A percentile compares a stretch with the other conserved stretches of the same genome.
These are phyloP conservation scores for Luperina testacea DNA, from an alignment of 2,888 invertebrate genomes.

Conservation along the genomic window DNA sequence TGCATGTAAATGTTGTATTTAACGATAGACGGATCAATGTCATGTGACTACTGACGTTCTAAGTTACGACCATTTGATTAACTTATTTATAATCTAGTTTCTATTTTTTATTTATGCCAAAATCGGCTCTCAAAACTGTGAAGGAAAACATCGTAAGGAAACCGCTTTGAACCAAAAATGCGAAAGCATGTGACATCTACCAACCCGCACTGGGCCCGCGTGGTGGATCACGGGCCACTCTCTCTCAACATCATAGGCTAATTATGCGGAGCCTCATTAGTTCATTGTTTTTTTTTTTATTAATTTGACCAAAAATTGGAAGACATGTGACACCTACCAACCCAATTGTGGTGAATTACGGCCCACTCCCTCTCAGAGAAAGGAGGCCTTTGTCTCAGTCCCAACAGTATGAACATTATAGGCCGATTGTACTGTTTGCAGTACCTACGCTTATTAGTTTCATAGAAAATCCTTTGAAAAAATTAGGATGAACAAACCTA, in stretches of 20 bases:
- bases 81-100: neutral
- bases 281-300: neutral
- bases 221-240: neutral
- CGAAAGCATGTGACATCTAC: neutral
- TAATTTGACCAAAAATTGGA: neutral
- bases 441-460: neutral
- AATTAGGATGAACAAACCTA: neutral
- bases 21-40: neutral
- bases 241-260: neutral
- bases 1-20: slow-evolving; percentile 10
- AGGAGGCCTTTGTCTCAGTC: neutral
- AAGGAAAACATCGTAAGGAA: neutral
- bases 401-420: neutral
- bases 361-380: too few relatives aligned
- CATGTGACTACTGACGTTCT: neutral
- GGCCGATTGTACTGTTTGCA: too few relatives aligned
- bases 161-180: neutral
- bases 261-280: too few relatives aligned
- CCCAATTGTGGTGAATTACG: neutral
- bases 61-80: neutral
- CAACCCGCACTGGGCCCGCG: neutral
- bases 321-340: neutral
- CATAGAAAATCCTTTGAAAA: neutral
- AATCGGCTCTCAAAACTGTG: neutral
- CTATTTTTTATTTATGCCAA: neutral